Base-by-base conservation (phyloP, 2,888 invertebrate species). In the Lapara coniferarum region DNA sequence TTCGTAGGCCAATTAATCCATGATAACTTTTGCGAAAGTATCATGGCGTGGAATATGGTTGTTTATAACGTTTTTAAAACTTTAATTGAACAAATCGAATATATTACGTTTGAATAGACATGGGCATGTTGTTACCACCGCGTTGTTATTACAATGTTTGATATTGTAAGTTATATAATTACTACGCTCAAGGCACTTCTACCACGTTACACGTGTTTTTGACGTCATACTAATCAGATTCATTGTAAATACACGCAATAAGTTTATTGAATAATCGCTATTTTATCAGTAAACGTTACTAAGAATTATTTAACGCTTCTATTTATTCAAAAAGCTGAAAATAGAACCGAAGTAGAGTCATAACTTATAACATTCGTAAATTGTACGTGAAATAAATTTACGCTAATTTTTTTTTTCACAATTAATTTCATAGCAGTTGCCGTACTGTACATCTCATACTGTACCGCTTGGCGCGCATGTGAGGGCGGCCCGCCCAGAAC, bases 401-500 rank as follows among this genome's bases (percentile, higher is more conserved):
- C 7, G 37, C n/a, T n/a, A n/a, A 37, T 7, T 7, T 7, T 7
- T 37, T 5, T 37, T 37, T 6, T 7, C 0, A 37, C 7, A 37
- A 37, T 37, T 8, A 16, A 8, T 7, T 59, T 16, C 12, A 13
- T 49, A 46, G 6, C 13, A 52, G 57, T 67, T 69, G 30, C n/a
- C 16, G 14, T 58, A 69, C 69, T 66, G 69, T 56, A 52, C 25
- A 30, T 56, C 52, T 16, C 19, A 58, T 66, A 66, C 57, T 4
- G 14, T 10, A 70, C 66, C 59, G 73, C 79, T 78, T 78, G 80
- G 78, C 79, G 78, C 77, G 78, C 76, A 77, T 66, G 66, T 68
- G 82, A 83, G 86, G 89, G 88, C 89, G 89, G 90, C 85, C 89
- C 90, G 90, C 90, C 90, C 88, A 82, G 74, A 69, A 73, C 71